Evolutionary conservation across 2,113 vertebrate genomes (phyloP).

Genomic region (Python bivittatus): DNA sequence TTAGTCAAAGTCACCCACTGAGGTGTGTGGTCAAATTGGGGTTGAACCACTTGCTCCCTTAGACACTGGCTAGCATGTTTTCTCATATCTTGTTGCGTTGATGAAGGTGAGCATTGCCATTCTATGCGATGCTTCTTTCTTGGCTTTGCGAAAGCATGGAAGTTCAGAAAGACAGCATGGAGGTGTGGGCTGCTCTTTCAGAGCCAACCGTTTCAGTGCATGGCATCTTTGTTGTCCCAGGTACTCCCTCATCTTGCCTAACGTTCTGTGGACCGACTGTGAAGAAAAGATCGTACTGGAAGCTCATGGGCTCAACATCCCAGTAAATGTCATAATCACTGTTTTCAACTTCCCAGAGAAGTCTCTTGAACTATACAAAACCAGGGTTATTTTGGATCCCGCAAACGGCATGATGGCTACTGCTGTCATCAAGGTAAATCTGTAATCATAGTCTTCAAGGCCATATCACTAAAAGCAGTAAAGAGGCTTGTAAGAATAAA

Average conservation of each 20-base stretch:
- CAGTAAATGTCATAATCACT: background rate
- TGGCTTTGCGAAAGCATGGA: too few relatives aligned
- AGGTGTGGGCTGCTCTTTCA: background rate
- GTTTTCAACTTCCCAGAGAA: constrained; percentile 52
- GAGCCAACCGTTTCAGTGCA: background rate
- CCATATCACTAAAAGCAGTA: background rate
- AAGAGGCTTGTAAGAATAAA: background rate
- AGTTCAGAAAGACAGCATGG: background rate
- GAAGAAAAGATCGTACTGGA: constrained; percentile 64
- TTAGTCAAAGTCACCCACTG: too few relatives aligned
- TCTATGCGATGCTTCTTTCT: too few relatives aligned
- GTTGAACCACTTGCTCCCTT: too few relatives aligned
- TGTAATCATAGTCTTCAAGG: background rate
- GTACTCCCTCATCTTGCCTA: constrained; percentile 62
- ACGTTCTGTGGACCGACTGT: constrained; percentile 57
- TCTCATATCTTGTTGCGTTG: too few relatives aligned
- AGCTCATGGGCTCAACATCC: constrained; percentile 19
- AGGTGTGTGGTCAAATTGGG: too few relatives aligned
- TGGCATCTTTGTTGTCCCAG: constrained; percentile 34
- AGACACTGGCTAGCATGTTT: too few relatives aligned
- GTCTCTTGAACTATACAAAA: constrained; percentile 15
- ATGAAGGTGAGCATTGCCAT: too few relatives aligned
- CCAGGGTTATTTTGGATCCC: background rate
- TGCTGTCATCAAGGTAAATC: constrained; percentile 55
- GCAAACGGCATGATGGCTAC: constrained; percentile 5